Base-by-base conservation (phyloP, 2,113 vertebrate species). In the Campylomormyrus numenius region DNA sequence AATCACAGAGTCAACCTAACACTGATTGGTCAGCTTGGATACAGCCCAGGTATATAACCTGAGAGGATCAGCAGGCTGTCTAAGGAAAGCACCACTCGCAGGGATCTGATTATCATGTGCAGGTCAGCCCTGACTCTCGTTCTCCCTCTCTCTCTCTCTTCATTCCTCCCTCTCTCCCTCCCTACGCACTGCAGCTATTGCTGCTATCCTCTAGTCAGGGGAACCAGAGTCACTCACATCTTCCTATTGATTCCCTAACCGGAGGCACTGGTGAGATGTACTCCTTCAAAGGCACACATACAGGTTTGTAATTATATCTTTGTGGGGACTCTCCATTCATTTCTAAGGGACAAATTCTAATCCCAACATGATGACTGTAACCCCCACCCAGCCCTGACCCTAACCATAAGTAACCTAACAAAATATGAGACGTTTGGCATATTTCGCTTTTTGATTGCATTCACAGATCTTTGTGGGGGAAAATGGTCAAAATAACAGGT, bases 81-180 rank as follows among this genome's bases (percentile, higher is more conserved):
- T 96, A 95, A 95, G 96, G 95, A 96, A 96, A 96, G 96, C 94
- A 93, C 95, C 95, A 95, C 95, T 93, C 91, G 95, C 95, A 94
- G 94, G 95, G 95, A 96, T 96, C 96, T 95, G 95, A 96, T 96
- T 96, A 96, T 95, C 95, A 95, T 93, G 92, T 94, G 95, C 94
- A 96, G 95, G 95, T 95, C 95, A 95, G 92, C 92, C 93, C 93
- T 93, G 93, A 95, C 93, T 93, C 92, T 77, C 92, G 90, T 87
- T 88, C 87, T 52, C 5, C 48, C n/a, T 13, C 45, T 24, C 48
- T 58, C 93, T 58, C 11, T 53, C n/a, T 31, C 50, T 52, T 4
- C 17, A 6, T 56, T 17, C 19, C 53, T 56, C 21, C 7, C 85
- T 39, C 19, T 2, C n/a, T 87, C 50, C 31, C 27, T 53, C 49